phyloP scores from a whole-genome alignment of 2,797 vertebrate species.

The Siniperca obscura region DNA sequence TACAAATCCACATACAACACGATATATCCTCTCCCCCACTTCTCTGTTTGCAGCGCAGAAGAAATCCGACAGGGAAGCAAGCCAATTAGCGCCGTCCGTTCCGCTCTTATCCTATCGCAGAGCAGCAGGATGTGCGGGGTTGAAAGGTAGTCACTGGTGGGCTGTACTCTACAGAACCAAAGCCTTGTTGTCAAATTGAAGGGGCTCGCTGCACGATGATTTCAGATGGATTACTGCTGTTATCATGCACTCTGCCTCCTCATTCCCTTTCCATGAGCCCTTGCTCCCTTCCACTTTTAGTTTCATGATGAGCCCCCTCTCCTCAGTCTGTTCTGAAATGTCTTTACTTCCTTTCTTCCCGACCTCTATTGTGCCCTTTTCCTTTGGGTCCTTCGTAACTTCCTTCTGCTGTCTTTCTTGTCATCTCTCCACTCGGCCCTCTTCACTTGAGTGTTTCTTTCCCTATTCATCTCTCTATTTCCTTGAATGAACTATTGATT shows the following conservation, averaged over 20 bases:
- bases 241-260: conserved; percentile 39
- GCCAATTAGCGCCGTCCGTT: conserved; percentile 80
- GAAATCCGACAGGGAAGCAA: conserved; percentile 78
- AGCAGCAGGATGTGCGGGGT: conserved; percentile 63
- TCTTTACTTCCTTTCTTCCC: background rate
- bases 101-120: conserved; percentile 72
- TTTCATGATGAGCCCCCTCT: conserved; percentile 11
- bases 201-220: conserved; percentile 37
- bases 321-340: background rate
- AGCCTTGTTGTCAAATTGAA: conserved; percentile 62
- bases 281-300: conserved; percentile 19
- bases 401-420: background rate
- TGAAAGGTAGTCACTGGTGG: conserved; percentile 69
- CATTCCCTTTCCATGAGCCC: conserved; percentile 10
- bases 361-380: background rate
- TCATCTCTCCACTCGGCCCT: background rate
- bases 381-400: background rate
- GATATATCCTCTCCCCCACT: conserved; percentile 37
- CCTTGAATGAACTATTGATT: conserved; percentile 38
- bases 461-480: conserved; percentile 5
- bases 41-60: conserved; percentile 28
- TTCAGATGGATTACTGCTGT: conserved; percentile 63
- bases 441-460: background rate
- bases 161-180: conserved; percentile 52
- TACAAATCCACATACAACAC: conserved; percentile 72